phyloP scores from a whole-genome alignment of 2,888 invertebrate species.

The Lepetodrilus schrolli region DNA sequence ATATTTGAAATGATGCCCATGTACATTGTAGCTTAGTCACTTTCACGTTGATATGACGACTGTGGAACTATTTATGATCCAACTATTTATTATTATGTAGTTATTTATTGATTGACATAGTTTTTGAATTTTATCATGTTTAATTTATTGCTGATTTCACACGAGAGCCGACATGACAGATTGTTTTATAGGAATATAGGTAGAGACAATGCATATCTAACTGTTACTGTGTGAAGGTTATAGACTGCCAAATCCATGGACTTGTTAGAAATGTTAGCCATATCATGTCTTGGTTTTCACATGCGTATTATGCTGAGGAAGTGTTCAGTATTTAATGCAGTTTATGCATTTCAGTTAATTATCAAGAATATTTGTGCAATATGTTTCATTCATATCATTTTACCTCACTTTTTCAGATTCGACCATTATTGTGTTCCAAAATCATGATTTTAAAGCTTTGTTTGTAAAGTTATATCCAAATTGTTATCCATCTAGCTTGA shows the following conservation, averaged over 20 bases:
- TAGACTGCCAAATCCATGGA: neutral
- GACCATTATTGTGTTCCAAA: slow-evolving; percentile 21
- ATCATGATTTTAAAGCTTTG: slow-evolving; percentile 2
- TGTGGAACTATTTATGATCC: slow-evolving; percentile 16
- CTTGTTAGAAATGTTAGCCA: neutral
- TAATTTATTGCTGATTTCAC: neutral
- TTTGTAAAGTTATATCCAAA: slow-evolving; percentile 23
- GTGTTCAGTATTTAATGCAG: neutral
- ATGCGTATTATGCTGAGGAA: neutral
- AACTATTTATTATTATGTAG: slow-evolving; percentile 27
- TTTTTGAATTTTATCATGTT: slow-evolving; percentile 27
- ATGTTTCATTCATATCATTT: slow-evolving; percentile 19
- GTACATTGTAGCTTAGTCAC: slow-evolving; percentile 7
- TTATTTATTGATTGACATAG: slow-evolving; percentile 27
- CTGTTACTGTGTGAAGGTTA: slow-evolving; percentile 2
- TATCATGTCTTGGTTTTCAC: neutral
- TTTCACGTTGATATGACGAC: neutral
- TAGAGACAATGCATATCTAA: slow-evolving; percentile 3
- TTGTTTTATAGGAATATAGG: neutral
- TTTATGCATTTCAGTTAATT: neutral
- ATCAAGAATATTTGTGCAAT: slow-evolving; percentile 1
- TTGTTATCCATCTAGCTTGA: slow-evolving; percentile 18
- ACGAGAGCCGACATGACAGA: slow-evolving; percentile 12
- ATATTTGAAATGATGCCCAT: neutral
- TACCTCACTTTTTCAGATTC: slow-evolving; percentile 4